A percentile compares a stretch with the other conserved stretches of the same genome.
phyloP scores from a whole-genome alignment of 92 coral and sea anemone species.

The Epizoanthus stellaris region DNA sequence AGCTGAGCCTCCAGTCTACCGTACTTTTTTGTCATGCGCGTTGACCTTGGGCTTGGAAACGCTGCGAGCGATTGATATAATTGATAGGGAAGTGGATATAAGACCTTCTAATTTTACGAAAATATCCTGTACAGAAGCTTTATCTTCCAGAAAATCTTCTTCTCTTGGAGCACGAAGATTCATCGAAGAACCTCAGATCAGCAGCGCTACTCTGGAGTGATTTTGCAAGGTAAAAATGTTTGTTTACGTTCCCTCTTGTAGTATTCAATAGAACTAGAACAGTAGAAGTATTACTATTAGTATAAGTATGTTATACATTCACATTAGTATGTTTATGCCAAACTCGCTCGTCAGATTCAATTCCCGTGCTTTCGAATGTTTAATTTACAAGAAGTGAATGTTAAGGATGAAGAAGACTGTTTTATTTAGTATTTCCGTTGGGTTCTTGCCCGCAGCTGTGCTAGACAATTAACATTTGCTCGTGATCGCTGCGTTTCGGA shows the following conservation, averaged over 20 bases:
- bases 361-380: not conserved
- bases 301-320: too few relatives aligned
- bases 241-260: slow-evolving; percentile 4
- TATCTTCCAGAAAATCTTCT: not conserved
- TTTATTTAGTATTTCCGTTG: not conserved
- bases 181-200: not conserved
- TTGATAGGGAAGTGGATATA: not conserved
- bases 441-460: not conserved
- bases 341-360: too few relatives aligned
- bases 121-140: too few relatives aligned
- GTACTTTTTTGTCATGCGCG: slow-evolving; percentile 22
- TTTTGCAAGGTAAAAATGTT: slow-evolving; percentile 35
- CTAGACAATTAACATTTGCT: too few relatives aligned
- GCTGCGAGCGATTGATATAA: too few relatives aligned
- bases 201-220: slow-evolving; percentile 1
- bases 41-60: not conserved
- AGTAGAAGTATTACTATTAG: not conserved
- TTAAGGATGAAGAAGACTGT: not conserved
- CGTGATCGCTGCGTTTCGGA: too few relatives aligned
- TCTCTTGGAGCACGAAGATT: not conserved
- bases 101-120: not conserved
- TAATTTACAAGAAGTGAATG: not conserved
- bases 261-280: not conserved
- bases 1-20: slow-evolving; percentile 1
- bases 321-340: not conserved